Conservation (phyloP, 2,113 vertebrate species). For the Tetrao urogallus region DNA sequence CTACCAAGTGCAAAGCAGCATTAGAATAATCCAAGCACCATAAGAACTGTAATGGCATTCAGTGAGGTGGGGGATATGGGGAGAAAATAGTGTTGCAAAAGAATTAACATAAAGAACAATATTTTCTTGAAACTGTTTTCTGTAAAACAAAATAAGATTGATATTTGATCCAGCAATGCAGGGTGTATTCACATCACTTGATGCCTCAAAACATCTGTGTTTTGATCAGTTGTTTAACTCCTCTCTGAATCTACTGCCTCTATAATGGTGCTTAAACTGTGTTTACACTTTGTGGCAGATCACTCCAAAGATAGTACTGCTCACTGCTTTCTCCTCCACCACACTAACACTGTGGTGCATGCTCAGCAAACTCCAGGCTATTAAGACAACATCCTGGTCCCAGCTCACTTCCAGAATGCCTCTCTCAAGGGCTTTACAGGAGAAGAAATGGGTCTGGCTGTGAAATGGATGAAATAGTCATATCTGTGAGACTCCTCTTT, state of each 20-base stretch:
- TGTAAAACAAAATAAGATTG: background rate
- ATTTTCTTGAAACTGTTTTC: background rate
- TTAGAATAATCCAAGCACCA: background rate
- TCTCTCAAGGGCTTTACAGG: background rate
- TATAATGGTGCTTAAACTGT: background rate
- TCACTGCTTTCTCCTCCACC: background rate
- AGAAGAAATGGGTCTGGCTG: background rate
- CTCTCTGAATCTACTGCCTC: background rate
- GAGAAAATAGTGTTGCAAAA: background rate
- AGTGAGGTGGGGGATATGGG: background rate
- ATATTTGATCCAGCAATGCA: background rate
- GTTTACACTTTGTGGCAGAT: background rate
- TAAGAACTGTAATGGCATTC: background rate
- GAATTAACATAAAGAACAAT: background rate
- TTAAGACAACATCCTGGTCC: background rate
- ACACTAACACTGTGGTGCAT: background rate
- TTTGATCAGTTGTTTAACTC: background rate
- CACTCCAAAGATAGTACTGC: background rate
- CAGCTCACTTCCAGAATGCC: background rate
- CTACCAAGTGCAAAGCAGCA: background rate
- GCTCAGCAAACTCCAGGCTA: background rate
- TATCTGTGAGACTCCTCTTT: background rate
- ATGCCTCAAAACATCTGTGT: background rate
- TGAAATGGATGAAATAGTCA: rapidly evolving
- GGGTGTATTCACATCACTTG: background rate